Percentiles rank a stretch among this genome's conserved stretches.
phyloP scores from a whole-genome alignment of 2,797 vertebrate species.

The Sphenodon punctatus region DNA sequence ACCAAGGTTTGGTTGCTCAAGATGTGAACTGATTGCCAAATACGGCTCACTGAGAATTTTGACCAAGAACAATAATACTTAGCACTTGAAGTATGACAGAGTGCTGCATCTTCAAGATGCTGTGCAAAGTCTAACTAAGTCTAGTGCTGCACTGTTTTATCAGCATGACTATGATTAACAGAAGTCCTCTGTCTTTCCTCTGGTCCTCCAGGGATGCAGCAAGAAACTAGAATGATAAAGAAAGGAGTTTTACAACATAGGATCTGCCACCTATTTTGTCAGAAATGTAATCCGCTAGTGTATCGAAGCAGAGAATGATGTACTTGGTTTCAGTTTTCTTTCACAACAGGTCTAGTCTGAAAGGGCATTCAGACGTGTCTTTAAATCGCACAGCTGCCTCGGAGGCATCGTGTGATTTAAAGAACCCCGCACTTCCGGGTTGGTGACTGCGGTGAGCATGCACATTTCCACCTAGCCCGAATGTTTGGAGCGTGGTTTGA shows the following conservation, averaged over 20 bases:
- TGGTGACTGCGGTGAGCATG: too few relatives aligned
- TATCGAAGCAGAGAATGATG: neutral
- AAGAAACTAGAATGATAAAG: neutral
- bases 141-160: neutral
- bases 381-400: too few relatives aligned
- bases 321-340: neutral
- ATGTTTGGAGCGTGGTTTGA: too few relatives aligned
- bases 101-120: neutral
- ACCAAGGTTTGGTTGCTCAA: neutral
- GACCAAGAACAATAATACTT: slow-evolving; percentile 22
- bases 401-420: too few relatives aligned
- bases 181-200: neutral
- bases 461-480: too few relatives aligned
- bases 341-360: neutral
- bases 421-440: too few relatives aligned
- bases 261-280: neutral
- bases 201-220: rapidly evolving
- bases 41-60: neutral
- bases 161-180: neutral
- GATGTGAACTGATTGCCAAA: neutral
- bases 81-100: neutral
- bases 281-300: neutral
- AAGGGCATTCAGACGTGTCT: too few relatives aligned
- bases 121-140: neutral
- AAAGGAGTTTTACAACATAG: neutral